Evolutionary conservation across 2,888 invertebrate genomes (phyloP), one percentile per base, ranked within the genome.

Genomic region (Salticus scenicus): DNA sequence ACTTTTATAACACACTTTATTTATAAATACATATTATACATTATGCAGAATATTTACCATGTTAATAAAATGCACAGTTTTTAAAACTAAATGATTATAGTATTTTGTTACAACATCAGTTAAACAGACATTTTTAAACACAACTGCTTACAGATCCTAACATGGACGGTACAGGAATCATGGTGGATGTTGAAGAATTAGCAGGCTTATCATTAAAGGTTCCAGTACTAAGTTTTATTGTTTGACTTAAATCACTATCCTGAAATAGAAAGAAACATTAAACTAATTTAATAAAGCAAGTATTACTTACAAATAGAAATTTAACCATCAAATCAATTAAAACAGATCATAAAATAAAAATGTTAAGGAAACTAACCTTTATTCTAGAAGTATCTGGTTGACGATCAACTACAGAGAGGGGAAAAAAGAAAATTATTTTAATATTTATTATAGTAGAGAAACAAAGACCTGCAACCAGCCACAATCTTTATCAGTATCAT

Each of bases 361-460:
- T 47, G 7, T 12, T 12, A 17, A 1, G 5, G 24, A 17, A 47
- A 85, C 88, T 85, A 87, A 88, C 88, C 47, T 89, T 88, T 17
- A 89, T 82, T 10, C 73, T 70, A 31, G 89, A 88, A 20, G 89
- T 89, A 70, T 89, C 89, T 12, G 89, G 89, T 80, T 88, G 87
- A 28, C 77, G 82, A 67, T 89, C 89, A 84, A 75, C 88, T 89
- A 69, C 71, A 88, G n/a, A n/a, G n/a, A 73, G 57, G 10, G 24
- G 51, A 28, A 74, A 79, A 76, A 47, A 57, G 2, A 47, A 57
- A 12, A 24, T 2, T 2, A 5, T 17, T 12, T 47, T 47, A 47
- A n/a, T 12, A 17, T 17, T 17, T 10, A 12, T n/a, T n/a, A n/a
- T 10, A 47, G 47, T 47, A 37, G 37, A 27, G 14, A 17, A 24